A percentile compares a stretch with the other conserved stretches of the same genome.
phyloP scores from a whole-genome alignment of 2,797 vertebrate species.

The Phrynocephalus vlangalii region DNA sequence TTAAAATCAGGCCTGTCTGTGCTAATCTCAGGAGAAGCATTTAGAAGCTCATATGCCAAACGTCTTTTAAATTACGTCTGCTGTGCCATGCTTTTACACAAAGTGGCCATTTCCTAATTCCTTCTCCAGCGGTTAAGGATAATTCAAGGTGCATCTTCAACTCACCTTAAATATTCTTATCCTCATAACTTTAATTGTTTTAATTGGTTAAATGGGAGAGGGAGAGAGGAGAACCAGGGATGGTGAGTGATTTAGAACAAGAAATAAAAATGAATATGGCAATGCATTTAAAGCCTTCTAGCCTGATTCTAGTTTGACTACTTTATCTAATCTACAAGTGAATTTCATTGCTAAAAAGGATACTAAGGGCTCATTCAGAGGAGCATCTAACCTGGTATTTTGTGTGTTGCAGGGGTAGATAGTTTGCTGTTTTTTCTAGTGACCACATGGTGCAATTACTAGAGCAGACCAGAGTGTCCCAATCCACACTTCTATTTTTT shows the following conservation, averaged over 20 bases:
- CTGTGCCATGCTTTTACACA: constrained; percentile 3
- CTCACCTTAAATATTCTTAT: constrained; percentile 27
- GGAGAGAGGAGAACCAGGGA: not conserved
- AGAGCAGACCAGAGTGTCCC: too few relatives aligned
- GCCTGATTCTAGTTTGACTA: not conserved
- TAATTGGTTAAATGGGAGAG: constrained; percentile 11
- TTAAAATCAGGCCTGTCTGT: constrained; percentile 20
- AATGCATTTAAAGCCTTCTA: constrained; percentile 7
- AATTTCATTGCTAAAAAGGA: not conserved
- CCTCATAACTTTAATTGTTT: constrained; percentile 27
- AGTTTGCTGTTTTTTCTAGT: too few relatives aligned
- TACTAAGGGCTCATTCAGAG: too few relatives aligned
- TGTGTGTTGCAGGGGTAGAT: too few relatives aligned
- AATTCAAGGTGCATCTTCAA: constrained; percentile 22
- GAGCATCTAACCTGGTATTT: too few relatives aligned
- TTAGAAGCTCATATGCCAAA: constrained; percentile 31
- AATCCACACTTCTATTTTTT: too few relatives aligned
- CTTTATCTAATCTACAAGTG: not conserved
- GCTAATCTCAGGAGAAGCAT: constrained; percentile 24
- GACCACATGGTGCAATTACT: too few relatives aligned
- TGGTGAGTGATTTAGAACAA: constrained; percentile 1
- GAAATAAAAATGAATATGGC: not conserved
- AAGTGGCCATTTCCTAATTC: constrained; percentile 24
- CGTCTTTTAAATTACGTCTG: constrained; percentile 26
- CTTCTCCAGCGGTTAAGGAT: constrained; percentile 19